phyloP scores from a whole-genome alignment of 2,888 invertebrate genomes.

The Meghimatium bilineatum region DNA sequence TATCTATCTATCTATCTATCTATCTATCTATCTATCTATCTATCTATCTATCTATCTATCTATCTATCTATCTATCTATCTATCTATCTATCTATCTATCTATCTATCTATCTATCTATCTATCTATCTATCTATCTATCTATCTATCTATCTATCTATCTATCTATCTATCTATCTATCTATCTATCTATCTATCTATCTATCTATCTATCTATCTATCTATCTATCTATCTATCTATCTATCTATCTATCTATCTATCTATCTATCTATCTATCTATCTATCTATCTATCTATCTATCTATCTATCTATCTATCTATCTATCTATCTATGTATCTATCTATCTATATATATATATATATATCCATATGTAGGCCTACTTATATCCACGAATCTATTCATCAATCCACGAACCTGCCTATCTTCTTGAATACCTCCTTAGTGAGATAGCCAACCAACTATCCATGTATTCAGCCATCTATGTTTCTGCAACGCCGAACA shows the following conservation, averaged over 20 bases:
- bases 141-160: constrained; percentile 13
- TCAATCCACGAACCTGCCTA: no score
- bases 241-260: background rate
- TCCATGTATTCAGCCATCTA: no score
- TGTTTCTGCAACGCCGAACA: no score
- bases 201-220: constrained; percentile 17
- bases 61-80: constrained; percentile 15
- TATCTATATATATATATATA: no score
- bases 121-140: constrained; percentile 17
- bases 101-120: constrained; percentile 21
- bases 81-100: constrained; percentile 12
- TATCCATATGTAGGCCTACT: no score
- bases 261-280: background rate
- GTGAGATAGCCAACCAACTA: no score
- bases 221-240: background rate
- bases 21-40: background rate
- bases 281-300: background rate
- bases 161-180: constrained; percentile 11
- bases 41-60: constrained; percentile 15
- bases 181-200: constrained; percentile 14
- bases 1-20: no score
- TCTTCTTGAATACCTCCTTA: no score
- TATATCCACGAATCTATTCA: no score
- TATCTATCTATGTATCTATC: no score
- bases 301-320: no score